Conservation (phyloP, 2,888 invertebrate species). For the Archips crataeganus region DNA sequence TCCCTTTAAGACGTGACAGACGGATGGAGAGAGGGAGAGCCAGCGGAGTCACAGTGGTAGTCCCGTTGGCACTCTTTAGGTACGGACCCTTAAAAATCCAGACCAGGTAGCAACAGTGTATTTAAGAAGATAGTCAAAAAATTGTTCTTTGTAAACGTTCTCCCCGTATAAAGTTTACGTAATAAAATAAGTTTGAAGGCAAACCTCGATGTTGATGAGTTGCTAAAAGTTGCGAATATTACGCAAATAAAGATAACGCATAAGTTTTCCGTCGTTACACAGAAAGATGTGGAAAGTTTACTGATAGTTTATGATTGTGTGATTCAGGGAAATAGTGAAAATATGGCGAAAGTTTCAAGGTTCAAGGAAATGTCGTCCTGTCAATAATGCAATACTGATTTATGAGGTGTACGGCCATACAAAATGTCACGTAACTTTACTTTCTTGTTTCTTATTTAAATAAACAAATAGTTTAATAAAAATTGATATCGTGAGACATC, state of each 20-base stretch:
- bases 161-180: background rate
- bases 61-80: too few species aligned
- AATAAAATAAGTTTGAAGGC: slow-evolving; percentile 1
- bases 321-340: background rate
- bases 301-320: slow-evolving; percentile 4
- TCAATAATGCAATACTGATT: background rate
- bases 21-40: too few species aligned
- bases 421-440: background rate
- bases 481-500: too few species aligned
- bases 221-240: background rate
- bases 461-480: too few species aligned
- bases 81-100: background rate
- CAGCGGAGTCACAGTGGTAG: too few species aligned
- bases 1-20: too few species aligned
- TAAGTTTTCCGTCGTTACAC: background rate
- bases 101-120: background rate
- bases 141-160: background rate
- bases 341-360: background rate
- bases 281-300: background rate
- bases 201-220: background rate
- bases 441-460: too few species aligned
- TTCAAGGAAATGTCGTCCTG: background rate
- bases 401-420: background rate
- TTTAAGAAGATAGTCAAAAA: background rate
- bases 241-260: slow-evolving; percentile 2